Percentiles rank a stretch among this genome's conserved stretches.
Evolutionary conservation across 2,113 vertebrate genomes (phyloP).

Genomic region (Actenoides lindsayi): DNA sequence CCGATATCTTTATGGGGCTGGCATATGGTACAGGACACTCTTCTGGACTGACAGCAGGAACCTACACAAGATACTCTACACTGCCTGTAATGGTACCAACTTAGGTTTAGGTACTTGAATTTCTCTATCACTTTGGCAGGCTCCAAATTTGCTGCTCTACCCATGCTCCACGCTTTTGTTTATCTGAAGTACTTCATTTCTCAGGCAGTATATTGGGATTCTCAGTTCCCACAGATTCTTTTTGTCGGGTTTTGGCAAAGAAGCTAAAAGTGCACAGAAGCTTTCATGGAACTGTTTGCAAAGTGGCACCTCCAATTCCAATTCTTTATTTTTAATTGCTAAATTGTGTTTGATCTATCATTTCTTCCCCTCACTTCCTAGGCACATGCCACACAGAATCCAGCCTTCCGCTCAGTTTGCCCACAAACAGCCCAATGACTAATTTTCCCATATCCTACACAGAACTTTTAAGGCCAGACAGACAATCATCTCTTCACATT

Average conservation of each 20-base stretch:
- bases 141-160: neutral
- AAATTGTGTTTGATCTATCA: neutral
- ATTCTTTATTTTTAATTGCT: neutral
- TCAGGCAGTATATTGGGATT: neutral
- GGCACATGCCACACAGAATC: neutral
- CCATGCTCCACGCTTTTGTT: neutral
- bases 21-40: neutral
- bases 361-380: neutral
- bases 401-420: neutral
- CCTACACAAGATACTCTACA: neutral
- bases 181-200: neutral
- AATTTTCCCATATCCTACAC: neutral
- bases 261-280: neutral
- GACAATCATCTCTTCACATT: neutral
- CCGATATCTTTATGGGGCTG: neutral
- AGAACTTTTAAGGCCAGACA: neutral
- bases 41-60: neutral
- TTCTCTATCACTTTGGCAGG: neutral
- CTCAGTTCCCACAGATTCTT: neutral
- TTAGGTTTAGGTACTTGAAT: neutral
- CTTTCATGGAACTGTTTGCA: neutral
- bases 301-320: neutral
- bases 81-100: neutral
- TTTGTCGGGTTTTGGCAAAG: neutral
- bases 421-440: neutral